These are phyloP conservation scores for Propithecus coquereli DNA, from an alignment of 2,113 vertebrate genomes.

Conservation along the genomic window DNA sequence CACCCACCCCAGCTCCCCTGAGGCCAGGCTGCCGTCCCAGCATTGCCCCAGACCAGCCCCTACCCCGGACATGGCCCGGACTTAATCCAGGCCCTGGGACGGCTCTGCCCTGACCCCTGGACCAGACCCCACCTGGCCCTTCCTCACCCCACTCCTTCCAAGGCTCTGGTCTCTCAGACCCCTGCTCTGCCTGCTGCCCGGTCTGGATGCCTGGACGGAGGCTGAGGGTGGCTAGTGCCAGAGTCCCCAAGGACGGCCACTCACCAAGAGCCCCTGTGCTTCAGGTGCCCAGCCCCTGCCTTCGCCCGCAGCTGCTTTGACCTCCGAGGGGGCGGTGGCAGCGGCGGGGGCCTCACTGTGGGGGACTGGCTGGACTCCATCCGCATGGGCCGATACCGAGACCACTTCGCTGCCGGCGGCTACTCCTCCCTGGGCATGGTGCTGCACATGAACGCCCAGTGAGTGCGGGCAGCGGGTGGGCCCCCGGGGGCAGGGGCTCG, in stretches of 20 bases:
- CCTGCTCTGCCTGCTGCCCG: neutral
- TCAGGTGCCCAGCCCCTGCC: constrained; percentile 89
- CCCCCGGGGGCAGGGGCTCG: fast-evolving
- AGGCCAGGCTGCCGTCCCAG: neutral
- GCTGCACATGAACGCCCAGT: constrained; percentile 94
- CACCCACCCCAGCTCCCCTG: fast-evolving
- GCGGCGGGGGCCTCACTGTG: constrained; percentile 86
- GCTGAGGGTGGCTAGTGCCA: neutral
- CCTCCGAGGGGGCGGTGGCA: constrained; percentile 78
- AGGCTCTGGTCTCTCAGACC: neutral
- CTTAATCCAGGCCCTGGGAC: neutral
- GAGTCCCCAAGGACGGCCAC: neutral
- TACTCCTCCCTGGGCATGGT: constrained; percentile 94
- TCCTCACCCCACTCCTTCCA: neutral
- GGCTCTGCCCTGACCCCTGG: neutral
- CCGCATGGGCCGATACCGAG: constrained; percentile 94
- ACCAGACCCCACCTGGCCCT: neutral
- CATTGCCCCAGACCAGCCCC: neutral
- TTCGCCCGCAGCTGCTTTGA: constrained; percentile 89
- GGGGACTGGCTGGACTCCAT: constrained; percentile 98
- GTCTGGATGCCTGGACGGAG: neutral
- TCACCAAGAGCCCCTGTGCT: neutral
- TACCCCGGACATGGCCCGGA: neutral
- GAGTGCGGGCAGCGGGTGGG: constrained; percentile 62
- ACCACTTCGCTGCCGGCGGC: constrained; percentile 93